A percentile compares a stretch with the other conserved stretches of the same genome.
Conservation (phyloP, 2,113 vertebrate species). For the Castor canadensis region DNA sequence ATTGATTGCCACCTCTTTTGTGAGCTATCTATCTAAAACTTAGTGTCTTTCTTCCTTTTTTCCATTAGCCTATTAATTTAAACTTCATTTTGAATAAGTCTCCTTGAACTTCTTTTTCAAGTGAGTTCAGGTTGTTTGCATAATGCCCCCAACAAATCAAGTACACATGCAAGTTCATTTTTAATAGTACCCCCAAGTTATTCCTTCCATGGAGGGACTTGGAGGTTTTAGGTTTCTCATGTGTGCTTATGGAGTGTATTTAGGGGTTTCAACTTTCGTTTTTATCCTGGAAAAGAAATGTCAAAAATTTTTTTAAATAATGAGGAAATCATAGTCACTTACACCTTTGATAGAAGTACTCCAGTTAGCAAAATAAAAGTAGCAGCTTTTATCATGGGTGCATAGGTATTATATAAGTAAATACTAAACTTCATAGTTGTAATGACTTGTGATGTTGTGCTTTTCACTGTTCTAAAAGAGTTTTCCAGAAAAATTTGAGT, state of each 20-base stretch:
- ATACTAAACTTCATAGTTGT: not conserved
- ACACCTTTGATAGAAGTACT: not conserved
- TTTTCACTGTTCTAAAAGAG: slow-evolving; percentile 4
- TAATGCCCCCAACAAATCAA: slow-evolving; percentile 30
- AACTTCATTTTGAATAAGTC: not conserved
- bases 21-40: not conserved
- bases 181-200: not conserved
- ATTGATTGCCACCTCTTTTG: slow-evolving; percentile 70
- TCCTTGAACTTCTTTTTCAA: not conserved
- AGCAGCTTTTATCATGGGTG: not conserved
- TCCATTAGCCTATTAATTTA: not conserved
- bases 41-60: not conserved
- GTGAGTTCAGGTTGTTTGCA: not conserved
- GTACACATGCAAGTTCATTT: not conserved
- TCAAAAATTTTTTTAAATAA: not conserved
- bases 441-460: not conserved
- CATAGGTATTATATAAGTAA: slow-evolving; percentile 24
- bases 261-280: not conserved
- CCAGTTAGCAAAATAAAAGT: not conserved
- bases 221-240: not conserved
- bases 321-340: not conserved
- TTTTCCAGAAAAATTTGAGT: not conserved
- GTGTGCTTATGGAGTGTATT: slow-evolving; percentile 41
- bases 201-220: slow-evolving; percentile 22
- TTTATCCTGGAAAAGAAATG: slow-evolving; percentile 45